Conservation (phyloP, 2,888 invertebrate species). For the Rhyacophila evoluta region DNA sequence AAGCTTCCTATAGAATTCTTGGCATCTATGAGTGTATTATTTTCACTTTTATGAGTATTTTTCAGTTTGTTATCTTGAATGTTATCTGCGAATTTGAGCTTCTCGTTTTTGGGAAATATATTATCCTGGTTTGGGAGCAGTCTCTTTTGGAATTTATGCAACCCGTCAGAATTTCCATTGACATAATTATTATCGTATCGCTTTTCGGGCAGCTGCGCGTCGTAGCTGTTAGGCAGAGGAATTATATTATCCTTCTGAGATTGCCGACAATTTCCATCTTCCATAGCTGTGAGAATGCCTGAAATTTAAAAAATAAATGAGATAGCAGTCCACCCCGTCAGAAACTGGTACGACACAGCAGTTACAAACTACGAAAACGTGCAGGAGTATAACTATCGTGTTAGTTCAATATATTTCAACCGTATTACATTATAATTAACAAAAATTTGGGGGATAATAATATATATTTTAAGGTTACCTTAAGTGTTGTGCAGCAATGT, state of each 20-base stretch:
- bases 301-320: slow-evolving; percentile 64
- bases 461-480: slow-evolving; percentile 26
- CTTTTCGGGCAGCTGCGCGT: slow-evolving; percentile 22
- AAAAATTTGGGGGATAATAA: background rate
- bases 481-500: slow-evolving; percentile 46
- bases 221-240: slow-evolving; percentile 17
- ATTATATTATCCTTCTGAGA: slow-evolving; percentile 39
- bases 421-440: background rate
- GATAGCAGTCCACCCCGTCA: too few relatives aligned
- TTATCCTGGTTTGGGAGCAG: slow-evolving; percentile 33
- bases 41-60: slow-evolving; percentile 13
- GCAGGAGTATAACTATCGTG: background rate
- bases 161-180: slow-evolving; percentile 45
- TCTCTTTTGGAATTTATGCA: slow-evolving; percentile 23
- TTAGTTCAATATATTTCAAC: background rate
- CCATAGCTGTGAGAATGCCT: slow-evolving; percentile 68
- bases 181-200: slow-evolving; percentile 37
- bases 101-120: background rate
- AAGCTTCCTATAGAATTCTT: background rate
- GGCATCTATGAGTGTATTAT: background rate
- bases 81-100: background rate
- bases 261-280: slow-evolving; percentile 66
- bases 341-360: background rate
- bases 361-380: background rate
- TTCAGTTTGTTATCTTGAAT: slow-evolving; percentile 2